phyloP scores from a whole-genome alignment of 2,888 invertebrate genomes.

The Carcina quercana region DNA sequence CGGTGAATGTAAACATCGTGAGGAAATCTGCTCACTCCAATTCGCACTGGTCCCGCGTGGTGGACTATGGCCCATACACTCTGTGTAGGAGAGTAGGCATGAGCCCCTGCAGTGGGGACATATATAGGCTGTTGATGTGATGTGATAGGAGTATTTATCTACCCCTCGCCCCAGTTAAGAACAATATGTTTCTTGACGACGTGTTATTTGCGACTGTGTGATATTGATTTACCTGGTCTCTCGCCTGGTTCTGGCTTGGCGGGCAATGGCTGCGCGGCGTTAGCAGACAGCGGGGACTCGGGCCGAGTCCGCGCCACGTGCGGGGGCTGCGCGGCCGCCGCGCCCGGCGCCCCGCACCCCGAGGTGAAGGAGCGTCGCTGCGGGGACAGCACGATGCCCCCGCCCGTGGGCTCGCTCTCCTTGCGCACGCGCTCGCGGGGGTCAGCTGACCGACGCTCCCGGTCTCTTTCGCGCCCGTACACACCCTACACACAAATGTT shows the following conservation, averaged over 20 bases:
- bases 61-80: too few relatives aligned
- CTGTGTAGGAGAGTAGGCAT: too few relatives aligned
- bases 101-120: too few relatives aligned
- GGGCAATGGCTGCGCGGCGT: slow-evolving; percentile 22
- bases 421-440: slow-evolving; percentile 86
- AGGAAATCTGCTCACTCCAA: too few relatives aligned
- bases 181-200: too few relatives aligned
- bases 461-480: slow-evolving; percentile 45
- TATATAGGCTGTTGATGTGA: too few relatives aligned
- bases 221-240: neutral
- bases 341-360: slow-evolving; percentile 85
- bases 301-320: slow-evolving; percentile 73
- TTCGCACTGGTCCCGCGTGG: too few relatives aligned
- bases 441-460: slow-evolving; percentile 74
- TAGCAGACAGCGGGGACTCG: slow-evolving; percentile 46
- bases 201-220: too few relatives aligned
- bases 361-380: slow-evolving; percentile 91
- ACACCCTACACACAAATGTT: slow-evolving; percentile 37
- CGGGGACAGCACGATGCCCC: slow-evolving; percentile 87
- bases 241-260: slow-evolving; percentile 45
- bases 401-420: slow-evolving; percentile 77
- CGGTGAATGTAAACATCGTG: too few relatives aligned
- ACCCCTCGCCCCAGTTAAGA: too few relatives aligned
- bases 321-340: slow-evolving; percentile 45
- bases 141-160: too few relatives aligned